Percentiles rank a stretch among this genome's conserved stretches.
These are phyloP conservation scores for Oligia latruncula DNA, from an alignment of 2,888 invertebrate genomes.

Conservation along the genomic window DNA sequence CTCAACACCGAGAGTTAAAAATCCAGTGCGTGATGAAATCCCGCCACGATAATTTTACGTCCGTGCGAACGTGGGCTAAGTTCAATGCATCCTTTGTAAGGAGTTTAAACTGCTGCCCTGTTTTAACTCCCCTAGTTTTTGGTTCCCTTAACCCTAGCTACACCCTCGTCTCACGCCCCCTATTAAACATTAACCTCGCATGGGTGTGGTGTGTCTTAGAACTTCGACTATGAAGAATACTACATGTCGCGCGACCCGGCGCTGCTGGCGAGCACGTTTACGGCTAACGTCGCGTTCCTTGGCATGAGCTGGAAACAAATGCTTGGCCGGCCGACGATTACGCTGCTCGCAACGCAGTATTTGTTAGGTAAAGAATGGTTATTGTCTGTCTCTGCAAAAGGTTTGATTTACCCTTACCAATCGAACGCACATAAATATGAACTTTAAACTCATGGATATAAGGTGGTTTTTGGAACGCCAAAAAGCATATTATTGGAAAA, in stretches of 20 bases:
- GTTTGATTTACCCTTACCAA: constrained; percentile 8
- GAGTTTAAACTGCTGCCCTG: not conserved
- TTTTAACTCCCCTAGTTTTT: not conserved
- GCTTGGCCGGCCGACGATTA: constrained; percentile 98
- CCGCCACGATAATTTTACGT: not conserved
- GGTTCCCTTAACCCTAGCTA: constrained; percentile 28
- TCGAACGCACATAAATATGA: not conserved
- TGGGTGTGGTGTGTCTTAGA: constrained; percentile 91
- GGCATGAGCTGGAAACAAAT: constrained; percentile 99
- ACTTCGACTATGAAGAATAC: constrained; percentile 97
- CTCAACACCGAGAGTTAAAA: not conserved
- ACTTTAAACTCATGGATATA: not conserved
- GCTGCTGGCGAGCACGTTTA: constrained; percentile 98
- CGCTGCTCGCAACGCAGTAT: constrained; percentile 95
- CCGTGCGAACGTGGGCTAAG: not conserved
- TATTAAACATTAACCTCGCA: constrained; percentile 73
- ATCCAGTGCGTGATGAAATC: not conserved
- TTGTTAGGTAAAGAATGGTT: constrained; percentile 93
- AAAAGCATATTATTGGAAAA: not conserved
- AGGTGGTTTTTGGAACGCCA: not conserved
- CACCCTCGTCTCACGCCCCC: constrained; percentile 17
- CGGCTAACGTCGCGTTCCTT: constrained; percentile 97
- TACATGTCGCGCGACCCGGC: constrained; percentile 99
- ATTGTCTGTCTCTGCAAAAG: constrained; percentile 26
- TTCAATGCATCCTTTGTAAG: not conserved